phyloP scores from a whole-genome alignment of 92 coral and sea anemone genomes.

The Parazoanthus swiftii region DNA sequence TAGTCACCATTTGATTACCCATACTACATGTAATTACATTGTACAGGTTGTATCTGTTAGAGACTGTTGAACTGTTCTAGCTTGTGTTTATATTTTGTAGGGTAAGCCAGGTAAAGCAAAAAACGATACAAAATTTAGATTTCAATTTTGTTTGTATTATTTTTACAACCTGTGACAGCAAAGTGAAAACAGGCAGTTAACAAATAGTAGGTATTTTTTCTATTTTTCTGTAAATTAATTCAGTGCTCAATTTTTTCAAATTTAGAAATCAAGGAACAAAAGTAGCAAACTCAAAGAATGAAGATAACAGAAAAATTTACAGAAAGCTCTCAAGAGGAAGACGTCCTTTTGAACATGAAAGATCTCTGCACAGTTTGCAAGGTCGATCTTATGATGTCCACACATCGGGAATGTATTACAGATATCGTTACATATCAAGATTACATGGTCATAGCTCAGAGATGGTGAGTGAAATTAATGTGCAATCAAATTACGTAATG shows the following conservation, averaged over 20 bases:
- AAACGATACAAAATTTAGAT: too few relatives aligned
- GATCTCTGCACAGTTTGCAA: conserved; percentile 43
- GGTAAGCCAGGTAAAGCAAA: too few relatives aligned
- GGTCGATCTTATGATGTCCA: conserved; percentile 57
- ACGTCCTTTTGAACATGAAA: conserved; percentile 75
- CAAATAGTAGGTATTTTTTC: neutral
- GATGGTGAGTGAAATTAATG: conserved; percentile 56
- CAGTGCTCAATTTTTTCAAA: neutral
- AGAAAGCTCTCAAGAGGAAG: conserved; percentile 42
- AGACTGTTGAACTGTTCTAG: too few relatives aligned
- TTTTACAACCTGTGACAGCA: too few relatives aligned
- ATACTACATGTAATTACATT: too few relatives aligned
- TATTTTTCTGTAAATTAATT: neutral
- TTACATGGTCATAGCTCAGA: conserved; percentile 65
- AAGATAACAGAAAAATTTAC: conserved; percentile 29
- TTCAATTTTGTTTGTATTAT: too few relatives aligned
- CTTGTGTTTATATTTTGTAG: too few relatives aligned
- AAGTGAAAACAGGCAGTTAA: too few relatives aligned
- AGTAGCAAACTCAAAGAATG: conserved; percentile 5
- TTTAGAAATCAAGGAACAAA: neutral
- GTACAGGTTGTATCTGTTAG: too few relatives aligned
- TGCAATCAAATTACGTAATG: neutral
- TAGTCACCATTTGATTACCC: too few relatives aligned
- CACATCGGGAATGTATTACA: conserved; percentile 68
- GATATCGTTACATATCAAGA: conserved; percentile 80